Evolutionary conservation across 2,888 invertebrate species (phyloP).

Genomic region (Trilocha varians): DNA sequence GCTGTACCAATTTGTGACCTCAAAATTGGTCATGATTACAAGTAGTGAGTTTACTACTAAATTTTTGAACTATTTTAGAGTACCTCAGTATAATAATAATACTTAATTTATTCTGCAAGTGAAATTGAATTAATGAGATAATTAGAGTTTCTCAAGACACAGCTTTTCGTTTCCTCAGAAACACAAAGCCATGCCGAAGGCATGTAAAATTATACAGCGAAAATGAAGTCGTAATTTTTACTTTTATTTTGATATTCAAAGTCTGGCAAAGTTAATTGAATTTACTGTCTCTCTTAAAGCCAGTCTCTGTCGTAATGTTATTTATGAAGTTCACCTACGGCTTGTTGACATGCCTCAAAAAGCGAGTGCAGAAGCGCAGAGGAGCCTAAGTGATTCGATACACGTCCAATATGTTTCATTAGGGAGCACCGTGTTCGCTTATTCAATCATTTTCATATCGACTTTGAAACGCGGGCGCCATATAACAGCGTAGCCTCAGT

Average conservation of each 20-base stretch:
- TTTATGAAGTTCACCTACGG: constrained; percentile 65
- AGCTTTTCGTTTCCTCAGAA: constrained; percentile 48
- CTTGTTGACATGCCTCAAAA: constrained; percentile 57
- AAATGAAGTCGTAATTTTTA: constrained; percentile 52
- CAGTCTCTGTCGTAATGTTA: constrained; percentile 60
- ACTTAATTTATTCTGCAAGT: constrained; percentile 21
- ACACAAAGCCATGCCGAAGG: constrained; percentile 47
- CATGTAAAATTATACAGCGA: constrained; percentile 58
- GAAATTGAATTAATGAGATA: constrained; percentile 60
- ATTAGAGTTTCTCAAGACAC: constrained; percentile 44
- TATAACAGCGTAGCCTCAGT: constrained; percentile 29
- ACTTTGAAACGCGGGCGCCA: constrained; percentile 35
- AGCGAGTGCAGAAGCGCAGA: constrained; percentile 62
- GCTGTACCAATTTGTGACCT: too few relatives aligned
- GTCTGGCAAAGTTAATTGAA: constrained; percentile 62
- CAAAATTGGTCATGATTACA: too few relatives aligned
- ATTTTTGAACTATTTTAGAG: too few relatives aligned
- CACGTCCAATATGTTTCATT: constrained; percentile 73
- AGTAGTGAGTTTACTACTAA: too few relatives aligned
- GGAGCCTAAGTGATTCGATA: constrained; percentile 69
- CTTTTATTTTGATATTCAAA: constrained; percentile 59
- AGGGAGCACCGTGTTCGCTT: constrained; percentile 59
- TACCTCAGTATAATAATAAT: too few relatives aligned
- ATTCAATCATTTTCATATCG: constrained; percentile 65
- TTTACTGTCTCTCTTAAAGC: constrained; percentile 68